A percentile compares a stretch with the other conserved stretches of the same genome.
phyloP scores from a whole-genome alignment of 2,888 invertebrate species.

The Gymnocheta viridis region DNA sequence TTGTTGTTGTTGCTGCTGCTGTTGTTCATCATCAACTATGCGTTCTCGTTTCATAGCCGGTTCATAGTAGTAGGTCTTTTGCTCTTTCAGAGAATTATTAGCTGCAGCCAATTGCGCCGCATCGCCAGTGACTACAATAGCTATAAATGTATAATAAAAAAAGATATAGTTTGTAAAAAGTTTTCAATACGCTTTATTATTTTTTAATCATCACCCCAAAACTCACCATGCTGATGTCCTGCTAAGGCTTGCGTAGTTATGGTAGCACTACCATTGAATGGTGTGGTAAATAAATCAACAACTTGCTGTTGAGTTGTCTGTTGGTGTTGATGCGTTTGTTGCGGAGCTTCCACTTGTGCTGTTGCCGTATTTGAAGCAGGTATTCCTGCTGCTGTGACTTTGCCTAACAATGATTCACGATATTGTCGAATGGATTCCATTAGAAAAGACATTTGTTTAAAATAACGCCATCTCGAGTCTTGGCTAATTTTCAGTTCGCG shows the following conservation, averaged over 20 bases:
- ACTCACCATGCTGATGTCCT: conserved; percentile 78
- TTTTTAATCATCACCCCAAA: conserved; percentile 54
- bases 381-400: conserved; percentile 73
- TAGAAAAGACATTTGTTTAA: conserved; percentile 79
- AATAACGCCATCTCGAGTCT: conserved; percentile 80
- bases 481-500: conserved; percentile 79
- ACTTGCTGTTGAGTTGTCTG: conserved; percentile 79
- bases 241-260: conserved; percentile 79
- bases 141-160: conserved; percentile 66
- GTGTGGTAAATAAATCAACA: conserved; percentile 78
- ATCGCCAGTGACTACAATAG: conserved; percentile 79
- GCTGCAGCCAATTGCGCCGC: conserved; percentile 78
- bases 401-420: conserved; percentile 78
- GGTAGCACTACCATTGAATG: conserved; percentile 79
- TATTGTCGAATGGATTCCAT: conserved; percentile 80
- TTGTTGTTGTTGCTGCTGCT: conserved; percentile 62
- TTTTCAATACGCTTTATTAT: background rate
- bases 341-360: conserved; percentile 75
- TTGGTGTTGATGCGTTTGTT: conserved; percentile 77
- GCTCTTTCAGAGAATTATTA: conserved; percentile 76
- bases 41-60: conserved; percentile 79
- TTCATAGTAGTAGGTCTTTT: conserved; percentile 80
- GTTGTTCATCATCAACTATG: conserved; percentile 76
- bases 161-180: background rate
- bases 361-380: conserved; percentile 76